Percentiles rank a stretch among this genome's conserved stretches.
These are phyloP conservation scores for Caracal caracal DNA, from an alignment of 2,113 vertebrate species.

Conservation along the genomic window DNA sequence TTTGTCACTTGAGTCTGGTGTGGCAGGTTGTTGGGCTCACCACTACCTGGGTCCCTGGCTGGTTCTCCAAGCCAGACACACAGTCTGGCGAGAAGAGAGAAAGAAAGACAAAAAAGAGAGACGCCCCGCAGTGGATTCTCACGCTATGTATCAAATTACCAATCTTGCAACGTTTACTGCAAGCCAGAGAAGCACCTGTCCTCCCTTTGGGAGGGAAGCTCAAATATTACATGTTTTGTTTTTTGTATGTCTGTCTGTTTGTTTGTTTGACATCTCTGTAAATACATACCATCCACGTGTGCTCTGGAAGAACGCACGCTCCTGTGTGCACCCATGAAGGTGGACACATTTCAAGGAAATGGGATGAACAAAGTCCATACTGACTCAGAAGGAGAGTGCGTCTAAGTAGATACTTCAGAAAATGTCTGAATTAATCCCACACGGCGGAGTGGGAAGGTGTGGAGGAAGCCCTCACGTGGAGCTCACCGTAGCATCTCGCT, in stretches of 20 bases:
- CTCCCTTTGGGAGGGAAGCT: neutral
- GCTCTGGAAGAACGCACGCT: neutral
- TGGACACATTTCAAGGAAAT: slow-evolving; percentile 1
- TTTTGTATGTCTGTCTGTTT: neutral
- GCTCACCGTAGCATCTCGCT: neutral
- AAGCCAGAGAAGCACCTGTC: neutral
- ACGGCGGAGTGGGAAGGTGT: neutral
- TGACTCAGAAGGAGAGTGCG: neutral
- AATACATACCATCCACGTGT: too few relatives aligned
- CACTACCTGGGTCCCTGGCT: neutral
- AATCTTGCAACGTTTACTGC: neutral
- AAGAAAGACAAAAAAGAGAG: neutral
- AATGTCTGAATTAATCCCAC: neutral
- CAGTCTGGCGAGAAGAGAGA: neutral
- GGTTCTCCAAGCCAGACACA: neutral
- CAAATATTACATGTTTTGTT: neutral
- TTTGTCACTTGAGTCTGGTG: neutral
- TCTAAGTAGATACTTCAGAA: neutral
- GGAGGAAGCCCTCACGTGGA: too few relatives aligned
- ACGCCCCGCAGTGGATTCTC: neutral
- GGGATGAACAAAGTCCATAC: neutral
- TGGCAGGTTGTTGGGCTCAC: neutral
- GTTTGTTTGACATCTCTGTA: neutral
- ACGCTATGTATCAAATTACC: neutral
- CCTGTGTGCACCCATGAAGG: neutral